Evolutionary conservation across 2,113 vertebrate species (phyloP).

Genomic region (Chiloscyllium plagiosum): DNA sequence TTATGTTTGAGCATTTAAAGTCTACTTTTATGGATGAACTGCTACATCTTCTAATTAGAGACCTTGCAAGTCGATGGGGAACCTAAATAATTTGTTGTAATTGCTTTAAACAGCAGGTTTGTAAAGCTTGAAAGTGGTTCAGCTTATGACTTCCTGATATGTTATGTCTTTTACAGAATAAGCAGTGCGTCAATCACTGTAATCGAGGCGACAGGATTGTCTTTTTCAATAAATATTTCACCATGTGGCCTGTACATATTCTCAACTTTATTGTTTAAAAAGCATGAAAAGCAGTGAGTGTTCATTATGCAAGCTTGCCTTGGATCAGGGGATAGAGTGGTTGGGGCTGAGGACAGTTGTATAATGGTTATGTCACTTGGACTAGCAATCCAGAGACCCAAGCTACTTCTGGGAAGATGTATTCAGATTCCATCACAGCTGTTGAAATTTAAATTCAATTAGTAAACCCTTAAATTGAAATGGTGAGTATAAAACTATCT

Average conservation of each 20-base stretch:
- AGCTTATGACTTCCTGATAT: background rate
- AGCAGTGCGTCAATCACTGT: background rate
- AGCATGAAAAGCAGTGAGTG: background rate
- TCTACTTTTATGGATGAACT: background rate
- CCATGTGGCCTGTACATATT: too few species aligned
- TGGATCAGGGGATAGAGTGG: background rate
- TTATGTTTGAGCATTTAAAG: background rate
- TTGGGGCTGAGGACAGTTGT: too few species aligned
- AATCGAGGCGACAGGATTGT: background rate
- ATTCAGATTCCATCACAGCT: too few species aligned
- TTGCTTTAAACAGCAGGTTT: background rate
- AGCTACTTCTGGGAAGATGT: too few species aligned
- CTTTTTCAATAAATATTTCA: background rate
- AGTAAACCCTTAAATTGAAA: too few species aligned
- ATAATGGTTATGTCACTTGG: too few species aligned
- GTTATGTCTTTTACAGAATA: background rate
- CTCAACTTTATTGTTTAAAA: too few species aligned
- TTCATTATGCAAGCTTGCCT: background rate
- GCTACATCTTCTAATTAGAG: too few species aligned
- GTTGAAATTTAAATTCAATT: too few species aligned
- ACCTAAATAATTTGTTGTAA: background rate
- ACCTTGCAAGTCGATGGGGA: too few species aligned
- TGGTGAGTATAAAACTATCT: too few species aligned
- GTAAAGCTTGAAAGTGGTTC: background rate
- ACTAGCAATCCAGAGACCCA: too few species aligned